Percentiles rank a stretch among this genome's conserved stretches.
Conservation (phyloP, 2,113 vertebrate species). For the Pygoscelis antarcticus region DNA sequence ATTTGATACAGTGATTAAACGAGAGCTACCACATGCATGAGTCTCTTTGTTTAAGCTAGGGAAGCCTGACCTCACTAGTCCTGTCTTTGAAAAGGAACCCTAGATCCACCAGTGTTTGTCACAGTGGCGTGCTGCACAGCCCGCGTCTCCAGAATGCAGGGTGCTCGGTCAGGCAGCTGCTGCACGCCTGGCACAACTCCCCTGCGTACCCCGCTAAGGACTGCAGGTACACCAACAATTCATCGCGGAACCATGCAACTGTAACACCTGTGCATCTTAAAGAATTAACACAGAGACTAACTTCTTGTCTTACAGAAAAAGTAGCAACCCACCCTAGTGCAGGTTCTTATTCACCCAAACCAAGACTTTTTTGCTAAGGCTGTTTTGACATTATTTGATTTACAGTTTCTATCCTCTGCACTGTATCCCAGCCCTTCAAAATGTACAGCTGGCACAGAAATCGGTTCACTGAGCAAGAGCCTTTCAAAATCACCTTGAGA, state of each 20-base stretch:
- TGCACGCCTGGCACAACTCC: background rate
- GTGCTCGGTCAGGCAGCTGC: background rate
- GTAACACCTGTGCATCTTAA: background rate
- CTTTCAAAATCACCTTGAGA: background rate
- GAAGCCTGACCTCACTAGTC: background rate
- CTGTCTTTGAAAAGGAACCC: background rate
- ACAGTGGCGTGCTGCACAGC: background rate
- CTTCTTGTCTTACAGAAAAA: background rate
- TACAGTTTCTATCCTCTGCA: background rate
- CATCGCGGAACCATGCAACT: background rate
- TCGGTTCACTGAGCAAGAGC: background rate
- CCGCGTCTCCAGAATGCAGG: background rate
- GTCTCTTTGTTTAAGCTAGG: background rate
- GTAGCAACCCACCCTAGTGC: background rate
- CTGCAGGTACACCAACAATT: background rate
- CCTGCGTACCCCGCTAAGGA: background rate
- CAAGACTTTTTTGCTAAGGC: background rate
- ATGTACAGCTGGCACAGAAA: background rate
- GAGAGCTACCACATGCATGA: background rate
- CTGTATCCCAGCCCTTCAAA: background rate
- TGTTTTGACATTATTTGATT: background rate
- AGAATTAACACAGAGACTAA: background rate
- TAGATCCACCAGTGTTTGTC: background rate
- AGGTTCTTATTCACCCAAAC: background rate
- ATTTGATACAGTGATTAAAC: background rate